These are phyloP conservation scores for Pipa parva DNA, from an alignment of 2,113 vertebrate species.

Conservation along the genomic window DNA sequence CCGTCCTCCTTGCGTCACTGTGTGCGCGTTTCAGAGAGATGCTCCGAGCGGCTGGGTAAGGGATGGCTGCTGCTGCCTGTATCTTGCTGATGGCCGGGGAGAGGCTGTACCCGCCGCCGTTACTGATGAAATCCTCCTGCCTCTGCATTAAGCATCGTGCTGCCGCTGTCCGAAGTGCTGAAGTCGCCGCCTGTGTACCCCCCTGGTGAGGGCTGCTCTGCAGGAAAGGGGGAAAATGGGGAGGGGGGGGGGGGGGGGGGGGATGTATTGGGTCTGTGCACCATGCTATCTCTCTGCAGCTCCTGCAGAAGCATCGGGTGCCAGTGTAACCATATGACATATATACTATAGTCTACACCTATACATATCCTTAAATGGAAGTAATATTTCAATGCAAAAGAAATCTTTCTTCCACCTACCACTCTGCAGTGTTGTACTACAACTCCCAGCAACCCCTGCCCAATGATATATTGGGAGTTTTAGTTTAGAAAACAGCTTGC, in stretches of 20 bases:
- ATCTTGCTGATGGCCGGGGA: conserved; percentile 25
- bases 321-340: too few species aligned
- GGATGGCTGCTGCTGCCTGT: conserved; percentile 27
- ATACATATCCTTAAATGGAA: too few species aligned
- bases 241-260: background rate
- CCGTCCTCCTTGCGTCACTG: conserved; percentile 5
- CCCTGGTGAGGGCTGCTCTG: background rate
- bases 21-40: conserved; percentile 26
- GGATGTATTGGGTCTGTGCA: background rate
- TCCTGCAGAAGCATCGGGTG: too few species aligned
- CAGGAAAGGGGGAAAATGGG: background rate
- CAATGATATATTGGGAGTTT: too few species aligned
- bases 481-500: too few species aligned
- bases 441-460: too few species aligned
- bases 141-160: background rate
- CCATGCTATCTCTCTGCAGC: background rate
- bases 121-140: background rate
- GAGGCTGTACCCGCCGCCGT: conserved; percentile 11
- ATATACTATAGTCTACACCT: too few species aligned
- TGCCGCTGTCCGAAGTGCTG: conserved; percentile 32
- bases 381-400: too few species aligned
- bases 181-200: background rate
- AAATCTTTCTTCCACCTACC: too few species aligned
- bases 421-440: too few species aligned
- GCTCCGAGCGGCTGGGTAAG: conserved; percentile 16